These are phyloP conservation scores for Icerya purchasi DNA, from an alignment of 2,888 invertebrate species.

Conservation along the genomic window DNA sequence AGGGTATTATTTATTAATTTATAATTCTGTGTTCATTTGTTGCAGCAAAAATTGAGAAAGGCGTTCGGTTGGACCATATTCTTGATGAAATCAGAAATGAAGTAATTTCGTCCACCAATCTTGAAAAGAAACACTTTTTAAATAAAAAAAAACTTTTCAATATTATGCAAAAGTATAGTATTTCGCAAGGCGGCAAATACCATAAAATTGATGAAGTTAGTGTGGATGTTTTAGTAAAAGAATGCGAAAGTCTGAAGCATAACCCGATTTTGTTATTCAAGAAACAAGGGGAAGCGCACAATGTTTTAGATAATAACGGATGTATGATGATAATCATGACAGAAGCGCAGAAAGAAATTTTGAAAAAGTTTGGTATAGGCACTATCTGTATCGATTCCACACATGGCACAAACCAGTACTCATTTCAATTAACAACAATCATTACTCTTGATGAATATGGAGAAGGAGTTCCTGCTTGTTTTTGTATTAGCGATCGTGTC, in stretches of 20 bases:
- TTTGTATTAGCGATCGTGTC: constrained; percentile 16
- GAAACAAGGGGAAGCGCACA: background rate
- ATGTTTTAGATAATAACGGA: constrained; percentile 15
- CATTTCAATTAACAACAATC: constrained; percentile 18
- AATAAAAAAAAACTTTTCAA: background rate
- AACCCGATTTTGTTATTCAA: constrained; percentile 1
- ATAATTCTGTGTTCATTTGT: too few species aligned
- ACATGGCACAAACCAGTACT: constrained; percentile 17
- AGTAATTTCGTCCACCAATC: background rate
- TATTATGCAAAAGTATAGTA: constrained; percentile 4
- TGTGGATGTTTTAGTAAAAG: too few species aligned
- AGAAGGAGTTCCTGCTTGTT: constrained; percentile 18
- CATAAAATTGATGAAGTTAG: background rate
- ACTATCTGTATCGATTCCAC: constrained; percentile 20
- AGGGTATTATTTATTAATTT: too few species aligned
- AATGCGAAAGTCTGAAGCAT: background rate
- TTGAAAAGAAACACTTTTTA: too few species aligned
- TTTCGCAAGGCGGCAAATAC: constrained; percentile 1
- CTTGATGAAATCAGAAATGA: constrained; percentile 7
- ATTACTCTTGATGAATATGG: constrained; percentile 18
- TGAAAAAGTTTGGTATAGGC: constrained; percentile 19
- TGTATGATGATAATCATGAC: too few species aligned
- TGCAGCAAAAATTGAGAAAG: constrained; percentile 7
- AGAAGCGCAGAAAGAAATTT: constrained; percentile 17
- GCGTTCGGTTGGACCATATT: background rate